Conservation (phyloP, 2,888 invertebrate species). For the Entomobrya proxima region DNA sequence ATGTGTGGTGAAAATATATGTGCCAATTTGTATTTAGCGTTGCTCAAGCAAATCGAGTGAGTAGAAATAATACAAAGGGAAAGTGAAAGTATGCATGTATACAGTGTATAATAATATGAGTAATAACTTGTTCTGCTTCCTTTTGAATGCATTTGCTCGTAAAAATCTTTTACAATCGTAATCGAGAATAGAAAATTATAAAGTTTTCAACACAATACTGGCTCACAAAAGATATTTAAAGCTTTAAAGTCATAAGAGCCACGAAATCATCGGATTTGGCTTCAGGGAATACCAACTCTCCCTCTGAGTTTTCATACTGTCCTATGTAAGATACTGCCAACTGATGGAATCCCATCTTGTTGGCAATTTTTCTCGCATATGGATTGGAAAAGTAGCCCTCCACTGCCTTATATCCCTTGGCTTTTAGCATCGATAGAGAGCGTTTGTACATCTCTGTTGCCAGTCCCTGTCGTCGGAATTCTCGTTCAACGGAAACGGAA, state of each 20-base stretch:
- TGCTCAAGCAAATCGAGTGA: not conserved
- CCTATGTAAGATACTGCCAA: slow-evolving; percentile 60
- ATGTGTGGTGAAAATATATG: slow-evolving; percentile 16
- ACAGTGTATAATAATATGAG: not conserved
- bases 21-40: not conserved
- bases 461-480: slow-evolving; percentile 67
- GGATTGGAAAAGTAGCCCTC: slow-evolving; percentile 69
- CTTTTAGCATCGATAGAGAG: slow-evolving; percentile 62
- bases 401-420: slow-evolving; percentile 66
- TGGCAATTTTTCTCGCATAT: slow-evolving; percentile 55
- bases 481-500: slow-evolving; percentile 65
- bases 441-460: slow-evolving; percentile 70
- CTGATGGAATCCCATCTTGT: slow-evolving; percentile 69
- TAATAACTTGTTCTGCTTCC: not conserved
- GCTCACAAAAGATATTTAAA: slow-evolving; percentile 34
- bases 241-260: slow-evolving; percentile 59
- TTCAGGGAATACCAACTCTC: slow-evolving; percentile 64
- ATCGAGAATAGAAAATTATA: slow-evolving; percentile 1
- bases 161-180: not conserved
- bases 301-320: slow-evolving; percentile 66
- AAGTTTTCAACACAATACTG: not conserved
- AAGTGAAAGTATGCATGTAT: not conserved
- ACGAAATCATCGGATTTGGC: slow-evolving; percentile 67
- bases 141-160: not conserved
- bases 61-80: not conserved